These are phyloP conservation scores for Achlya flavicornis DNA, from an alignment of 2,888 invertebrate genomes.

Conservation along the genomic window DNA sequence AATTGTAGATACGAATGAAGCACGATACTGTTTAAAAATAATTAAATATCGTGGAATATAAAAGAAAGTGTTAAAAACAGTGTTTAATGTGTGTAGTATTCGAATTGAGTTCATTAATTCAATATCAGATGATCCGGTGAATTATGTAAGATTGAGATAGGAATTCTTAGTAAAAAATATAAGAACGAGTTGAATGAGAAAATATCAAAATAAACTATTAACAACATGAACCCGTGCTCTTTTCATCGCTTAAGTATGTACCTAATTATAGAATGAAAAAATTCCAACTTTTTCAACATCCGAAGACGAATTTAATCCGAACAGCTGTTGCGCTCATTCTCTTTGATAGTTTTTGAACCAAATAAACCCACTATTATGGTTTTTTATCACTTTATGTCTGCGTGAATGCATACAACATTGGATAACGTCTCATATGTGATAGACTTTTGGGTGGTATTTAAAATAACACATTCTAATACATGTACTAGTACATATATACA, in stretches of 20 bases:
- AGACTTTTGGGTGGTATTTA: background rate
- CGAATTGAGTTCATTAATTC: no score
- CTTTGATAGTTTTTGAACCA: slow-evolving; percentile 31
- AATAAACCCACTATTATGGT: slow-evolving; percentile 26
- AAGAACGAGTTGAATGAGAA: background rate
- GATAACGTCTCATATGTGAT: background rate
- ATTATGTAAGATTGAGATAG: no score
- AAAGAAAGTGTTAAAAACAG: no score
- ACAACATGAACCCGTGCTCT: slow-evolving; percentile 38
- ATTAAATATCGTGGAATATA: no score
- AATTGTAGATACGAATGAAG: no score
- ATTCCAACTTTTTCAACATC: slow-evolving; percentile 54
- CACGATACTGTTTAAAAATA: no score
- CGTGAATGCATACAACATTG: background rate
- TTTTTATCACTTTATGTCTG: background rate
- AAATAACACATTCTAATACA: background rate
- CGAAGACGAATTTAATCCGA: slow-evolving; percentile 62
- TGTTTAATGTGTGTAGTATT: no score
- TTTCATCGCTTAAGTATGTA: slow-evolving; percentile 42
- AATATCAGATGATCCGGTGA: no score
- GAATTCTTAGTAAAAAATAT: no score
- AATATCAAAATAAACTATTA: slow-evolving; percentile 27
- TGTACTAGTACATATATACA: no score
- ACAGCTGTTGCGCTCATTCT: slow-evolving; percentile 61
- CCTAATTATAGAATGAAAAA: slow-evolving; percentile 56